phyloP scores from a whole-genome alignment of 1,140 invertebrate genomes.

The Pseudomyrmex gracilis region DNA sequence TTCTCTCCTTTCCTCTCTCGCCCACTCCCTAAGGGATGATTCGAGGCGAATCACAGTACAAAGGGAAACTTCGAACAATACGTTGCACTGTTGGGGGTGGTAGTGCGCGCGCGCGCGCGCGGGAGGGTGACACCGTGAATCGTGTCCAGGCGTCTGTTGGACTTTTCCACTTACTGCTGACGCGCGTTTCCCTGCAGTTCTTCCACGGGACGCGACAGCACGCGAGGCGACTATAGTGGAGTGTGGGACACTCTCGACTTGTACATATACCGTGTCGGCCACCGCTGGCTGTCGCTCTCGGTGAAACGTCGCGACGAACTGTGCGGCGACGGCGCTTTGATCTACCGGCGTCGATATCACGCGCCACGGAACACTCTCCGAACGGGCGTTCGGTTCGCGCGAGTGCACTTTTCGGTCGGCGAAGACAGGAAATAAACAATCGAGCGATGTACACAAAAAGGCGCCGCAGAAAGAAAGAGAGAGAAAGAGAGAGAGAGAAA shows the following conservation, averaged over 20 bases:
- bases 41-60: constrained; percentile 2
- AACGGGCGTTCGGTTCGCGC: constrained; percentile 59
- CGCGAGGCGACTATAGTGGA: constrained; percentile 21
- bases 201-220: constrained; percentile 18
- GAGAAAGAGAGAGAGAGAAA: too few species aligned
- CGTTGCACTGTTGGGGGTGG: constrained; percentile 7
- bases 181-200: constrained; percentile 14
- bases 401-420: constrained; percentile 75
- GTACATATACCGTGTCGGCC: background rate
- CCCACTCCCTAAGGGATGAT: background rate
- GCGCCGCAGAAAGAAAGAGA: background rate
- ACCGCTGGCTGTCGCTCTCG: background rate
- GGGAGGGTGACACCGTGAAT: background rate
- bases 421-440: constrained; percentile 68
- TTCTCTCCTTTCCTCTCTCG: background rate
- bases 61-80: constrained; percentile 22
- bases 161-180: constrained; percentile 37
- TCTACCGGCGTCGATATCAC: constrained; percentile 79
- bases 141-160: constrained; percentile 37
- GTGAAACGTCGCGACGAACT: constrained; percentile 52
- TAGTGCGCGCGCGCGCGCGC: too few species aligned
- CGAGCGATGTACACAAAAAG: constrained; percentile 17
- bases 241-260: background rate
- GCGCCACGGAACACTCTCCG: constrained; percentile 58
- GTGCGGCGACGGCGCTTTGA: constrained; percentile 74